Conservation (phyloP, 2,888 invertebrate genomes). For the Euphydryas editha region DNA sequence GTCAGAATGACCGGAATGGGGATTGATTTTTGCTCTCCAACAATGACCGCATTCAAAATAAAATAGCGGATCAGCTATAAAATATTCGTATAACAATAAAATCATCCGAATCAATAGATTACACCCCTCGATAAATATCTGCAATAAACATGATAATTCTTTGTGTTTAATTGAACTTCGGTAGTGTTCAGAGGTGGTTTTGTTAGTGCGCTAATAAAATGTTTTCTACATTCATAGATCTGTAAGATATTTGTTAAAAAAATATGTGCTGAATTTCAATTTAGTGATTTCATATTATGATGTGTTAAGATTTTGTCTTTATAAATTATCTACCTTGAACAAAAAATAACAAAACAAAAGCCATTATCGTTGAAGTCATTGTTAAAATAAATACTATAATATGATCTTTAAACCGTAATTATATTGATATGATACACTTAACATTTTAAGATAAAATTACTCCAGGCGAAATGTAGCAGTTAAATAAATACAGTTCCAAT, state of each 20-base stretch:
- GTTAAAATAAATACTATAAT: slow-evolving; percentile 23
- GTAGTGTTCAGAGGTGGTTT: not conserved
- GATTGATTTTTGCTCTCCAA: slow-evolving; percentile 50
- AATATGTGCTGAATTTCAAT: not conserved
- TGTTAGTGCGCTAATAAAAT: not conserved
- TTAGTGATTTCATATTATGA: not conserved
- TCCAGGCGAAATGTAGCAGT: not conserved
- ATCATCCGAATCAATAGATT: slow-evolving; percentile 58
- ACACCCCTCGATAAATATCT: slow-evolving; percentile 49
- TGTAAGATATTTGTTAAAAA: not conserved
- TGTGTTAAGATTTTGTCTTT: not conserved
- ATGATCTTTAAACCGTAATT: too few relatives aligned
- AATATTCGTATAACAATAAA: slow-evolving; percentile 63
- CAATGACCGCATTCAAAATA: slow-evolving; percentile 64
- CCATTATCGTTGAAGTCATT: not conserved
- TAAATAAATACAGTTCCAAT: slow-evolving; percentile 36
- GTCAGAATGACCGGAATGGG: slow-evolving; percentile 56
- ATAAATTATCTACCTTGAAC: not conserved
- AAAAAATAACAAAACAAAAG: not conserved
- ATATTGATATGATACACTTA: not conserved
- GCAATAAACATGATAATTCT: slow-evolving; percentile 44
- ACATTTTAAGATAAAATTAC: not conserved
- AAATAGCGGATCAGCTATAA: slow-evolving; percentile 66
- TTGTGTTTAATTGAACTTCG: slow-evolving; percentile 26
- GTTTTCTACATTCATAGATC: not conserved